Percentiles rank a stretch among this genome's conserved stretches.
phyloP scores from a whole-genome alignment of 1,140 invertebrate genomes.

The Drosophila ambigua region DNA sequence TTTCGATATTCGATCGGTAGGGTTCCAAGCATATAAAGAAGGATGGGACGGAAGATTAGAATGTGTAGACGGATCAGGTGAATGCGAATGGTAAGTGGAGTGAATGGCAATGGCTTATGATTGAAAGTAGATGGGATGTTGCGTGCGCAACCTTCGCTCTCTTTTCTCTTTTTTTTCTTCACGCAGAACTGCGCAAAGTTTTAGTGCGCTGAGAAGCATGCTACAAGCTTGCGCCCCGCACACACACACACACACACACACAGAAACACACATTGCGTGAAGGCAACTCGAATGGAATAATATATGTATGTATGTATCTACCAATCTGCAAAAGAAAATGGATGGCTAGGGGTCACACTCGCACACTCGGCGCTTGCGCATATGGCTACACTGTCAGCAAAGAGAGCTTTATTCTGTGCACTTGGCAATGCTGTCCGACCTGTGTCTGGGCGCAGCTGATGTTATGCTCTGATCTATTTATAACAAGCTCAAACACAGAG shows the following conservation, averaged over 20 bases:
- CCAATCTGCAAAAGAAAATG: too few relatives aligned
- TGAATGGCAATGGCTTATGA: neutral
- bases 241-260: neutral
- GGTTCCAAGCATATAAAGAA: too few relatives aligned
- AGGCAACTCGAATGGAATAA: too few relatives aligned
- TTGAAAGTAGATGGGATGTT: conserved; percentile 14
- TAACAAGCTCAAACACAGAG: neutral
- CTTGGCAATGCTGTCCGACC: neutral
- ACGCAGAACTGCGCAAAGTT: conserved; percentile 49
- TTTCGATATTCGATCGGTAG: too few relatives aligned
- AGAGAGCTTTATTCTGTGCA: too few relatives aligned
- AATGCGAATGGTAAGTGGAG: too few relatives aligned
- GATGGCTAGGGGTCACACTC: neutral
- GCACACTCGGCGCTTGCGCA: conserved; percentile 54
- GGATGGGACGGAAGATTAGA: too few relatives aligned
- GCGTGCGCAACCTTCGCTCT: conserved; percentile 55
- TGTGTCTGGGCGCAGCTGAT: neutral
- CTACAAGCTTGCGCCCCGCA: conserved; percentile 36
- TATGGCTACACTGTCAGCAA: conserved; percentile 18
- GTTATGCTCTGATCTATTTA: conserved; percentile 38
- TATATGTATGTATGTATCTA: too few relatives aligned
- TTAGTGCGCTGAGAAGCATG: conserved; percentile 59
- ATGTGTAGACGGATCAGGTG: too few relatives aligned
- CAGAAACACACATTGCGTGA: neutral
- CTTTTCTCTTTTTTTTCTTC: neutral